Evolutionary conservation across 2,888 invertebrate species (phyloP).

Genomic region (Limulus polyphemus): DNA sequence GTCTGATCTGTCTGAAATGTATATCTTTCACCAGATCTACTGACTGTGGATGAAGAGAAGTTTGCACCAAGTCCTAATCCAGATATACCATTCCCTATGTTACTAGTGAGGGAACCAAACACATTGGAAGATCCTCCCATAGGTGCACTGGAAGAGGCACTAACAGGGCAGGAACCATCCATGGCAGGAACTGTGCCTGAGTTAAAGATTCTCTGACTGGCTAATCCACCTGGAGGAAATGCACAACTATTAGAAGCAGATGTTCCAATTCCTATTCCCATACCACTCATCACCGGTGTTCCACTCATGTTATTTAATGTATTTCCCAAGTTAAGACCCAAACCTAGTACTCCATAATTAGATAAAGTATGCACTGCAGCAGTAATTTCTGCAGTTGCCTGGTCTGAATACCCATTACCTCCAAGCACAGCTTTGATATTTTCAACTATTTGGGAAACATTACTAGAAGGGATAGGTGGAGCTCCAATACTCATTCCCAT

Average conservation of each 20-base stretch:
- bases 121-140: constrained; percentile 25
- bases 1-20: constrained; percentile 20
- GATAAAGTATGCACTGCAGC: constrained; percentile 81
- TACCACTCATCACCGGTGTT: constrained; percentile 8
- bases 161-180: constrained; percentile 9
- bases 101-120: constrained; percentile 33
- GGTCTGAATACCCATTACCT: constrained; percentile 77
- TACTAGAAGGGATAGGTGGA: constrained; percentile 51
- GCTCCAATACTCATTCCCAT: constrained; percentile 51
- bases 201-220: background rate
- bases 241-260: constrained; percentile 18
- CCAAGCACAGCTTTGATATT: constrained; percentile 76
- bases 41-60: constrained; percentile 23
- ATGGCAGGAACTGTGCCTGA: constrained; percentile 11
- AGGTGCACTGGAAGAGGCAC: constrained; percentile 15
- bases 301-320: constrained; percentile 18
- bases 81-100: constrained; percentile 21
- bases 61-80: constrained; percentile 17
- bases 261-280: constrained; percentile 18
- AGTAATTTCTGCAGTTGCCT: constrained; percentile 74
- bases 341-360: constrained; percentile 78
- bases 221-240: constrained; percentile 9
- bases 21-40: constrained; percentile 23
- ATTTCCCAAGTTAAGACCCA: constrained; percentile 44
- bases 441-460: constrained; percentile 67